Conservation (phyloP, 2,888 invertebrate genomes). For the Drosophila tanythrix region DNA sequence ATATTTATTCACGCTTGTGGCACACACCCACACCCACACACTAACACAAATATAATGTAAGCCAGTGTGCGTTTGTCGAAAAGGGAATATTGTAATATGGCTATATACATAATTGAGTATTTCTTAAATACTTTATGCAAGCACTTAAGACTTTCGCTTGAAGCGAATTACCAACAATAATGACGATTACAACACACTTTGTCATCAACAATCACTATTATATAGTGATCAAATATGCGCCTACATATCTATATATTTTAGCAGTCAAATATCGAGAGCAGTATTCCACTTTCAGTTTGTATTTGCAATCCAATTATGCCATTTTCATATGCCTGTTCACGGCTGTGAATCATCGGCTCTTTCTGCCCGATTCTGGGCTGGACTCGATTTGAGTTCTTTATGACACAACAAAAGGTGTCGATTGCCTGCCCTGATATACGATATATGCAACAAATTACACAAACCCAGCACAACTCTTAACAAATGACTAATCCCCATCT, state of each 20-base stretch:
- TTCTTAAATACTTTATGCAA: conserved; percentile 37
- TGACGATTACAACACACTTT: conserved; percentile 30
- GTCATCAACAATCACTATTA: conserved; percentile 10
- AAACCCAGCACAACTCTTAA: not conserved
- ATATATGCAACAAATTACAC: not conserved
- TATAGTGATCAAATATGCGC: conserved; percentile 6
- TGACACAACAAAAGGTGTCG: conserved; percentile 15
- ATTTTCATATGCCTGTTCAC: conserved; percentile 11
- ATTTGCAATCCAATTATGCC: not conserved
- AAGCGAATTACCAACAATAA: conserved; percentile 4
- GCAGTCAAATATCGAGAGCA: not conserved
- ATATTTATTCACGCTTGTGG: conserved; percentile 34
- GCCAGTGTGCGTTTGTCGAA: conserved; percentile 1
- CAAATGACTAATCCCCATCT: conserved; percentile 30
- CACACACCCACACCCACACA: conserved; percentile 2
- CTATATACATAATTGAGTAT: conserved; percentile 44
- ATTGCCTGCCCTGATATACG: conserved; percentile 23
- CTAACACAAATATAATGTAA: conserved; percentile 6
- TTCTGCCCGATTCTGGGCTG: not conserved
- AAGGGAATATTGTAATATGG: conserved; percentile 14
- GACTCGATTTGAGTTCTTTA: conserved; percentile 16
- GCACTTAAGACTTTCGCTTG: conserved; percentile 20
- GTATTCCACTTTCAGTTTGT: not conserved
- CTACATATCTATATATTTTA: not conserved
- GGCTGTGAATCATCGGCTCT: conserved; percentile 26